phyloP scores from a whole-genome alignment of 2,888 invertebrate genomes.

The Meandrusa payeni region DNA sequence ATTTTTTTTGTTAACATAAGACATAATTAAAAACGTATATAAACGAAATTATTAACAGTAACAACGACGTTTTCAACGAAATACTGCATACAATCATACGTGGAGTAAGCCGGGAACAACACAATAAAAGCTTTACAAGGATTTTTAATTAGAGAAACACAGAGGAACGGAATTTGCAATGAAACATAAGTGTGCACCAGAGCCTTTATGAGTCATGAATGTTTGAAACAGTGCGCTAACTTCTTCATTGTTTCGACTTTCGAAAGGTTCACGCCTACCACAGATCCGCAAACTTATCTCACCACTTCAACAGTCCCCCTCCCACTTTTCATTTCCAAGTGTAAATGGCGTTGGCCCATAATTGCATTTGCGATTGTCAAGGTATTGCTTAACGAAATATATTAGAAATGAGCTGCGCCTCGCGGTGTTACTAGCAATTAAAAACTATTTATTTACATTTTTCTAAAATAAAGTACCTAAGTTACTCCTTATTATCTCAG shows the following conservation, averaged over 20 bases:
- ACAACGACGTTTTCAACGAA: background rate
- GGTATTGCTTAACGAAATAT: background rate
- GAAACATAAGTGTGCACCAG: conserved; percentile 6
- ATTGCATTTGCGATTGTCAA: conserved; percentile 3
- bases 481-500: too few species aligned
- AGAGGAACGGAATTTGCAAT: conserved; percentile 4
- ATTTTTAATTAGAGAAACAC: conserved; percentile 13
- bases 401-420: too few species aligned
- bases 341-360: background rate
- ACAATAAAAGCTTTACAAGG: conserved; percentile 5
- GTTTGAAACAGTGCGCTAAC: conserved; percentile 13
- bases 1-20: too few species aligned
- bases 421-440: too few species aligned
- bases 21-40: too few species aligned
- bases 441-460: too few species aligned
- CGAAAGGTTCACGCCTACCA: conserved; percentile 16
- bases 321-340: background rate
- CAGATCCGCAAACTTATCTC: conserved; percentile 16
- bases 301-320: conserved; percentile 12
- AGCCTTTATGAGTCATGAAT: conserved; percentile 9
- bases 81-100: background rate
- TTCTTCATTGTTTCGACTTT: conserved; percentile 17
- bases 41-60: too few species aligned
- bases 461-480: too few species aligned
- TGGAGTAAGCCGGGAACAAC: conserved; percentile 1